Evolutionary conservation across 2,797 vertebrate species (phyloP).

Genomic region (Miichthys miiuy): DNA sequence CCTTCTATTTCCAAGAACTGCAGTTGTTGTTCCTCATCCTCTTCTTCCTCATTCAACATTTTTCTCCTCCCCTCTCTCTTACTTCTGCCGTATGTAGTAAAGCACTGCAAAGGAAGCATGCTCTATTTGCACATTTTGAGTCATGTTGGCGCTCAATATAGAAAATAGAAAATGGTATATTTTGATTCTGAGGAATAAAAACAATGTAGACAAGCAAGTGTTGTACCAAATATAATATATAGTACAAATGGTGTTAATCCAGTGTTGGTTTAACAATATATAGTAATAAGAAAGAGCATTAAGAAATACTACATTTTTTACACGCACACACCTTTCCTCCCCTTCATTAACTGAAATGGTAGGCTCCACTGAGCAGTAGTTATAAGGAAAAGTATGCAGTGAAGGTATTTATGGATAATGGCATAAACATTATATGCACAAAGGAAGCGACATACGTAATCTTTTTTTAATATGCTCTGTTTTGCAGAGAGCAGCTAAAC

Average conservation of each 20-base stretch:
- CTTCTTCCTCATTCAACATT: constrained; percentile 24
- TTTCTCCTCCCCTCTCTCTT: constrained; percentile 9
- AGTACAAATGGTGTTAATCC: constrained; percentile 41
- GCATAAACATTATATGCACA: constrained; percentile 22
- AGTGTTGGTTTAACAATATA: constrained; percentile 31
- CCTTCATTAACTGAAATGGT: constrained; percentile 5
- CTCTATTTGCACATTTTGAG: not conserved
- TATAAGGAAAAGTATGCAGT: constrained; percentile 14
- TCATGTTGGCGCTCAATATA: not conserved
- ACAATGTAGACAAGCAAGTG: constrained; percentile 4
- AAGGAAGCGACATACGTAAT: constrained; percentile 23
- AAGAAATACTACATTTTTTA: constrained; percentile 1
- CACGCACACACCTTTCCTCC: constrained; percentile 7
- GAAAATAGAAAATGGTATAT: not conserved
- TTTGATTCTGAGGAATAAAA: constrained; percentile 35
- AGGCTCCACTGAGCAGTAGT: constrained; percentile 13
- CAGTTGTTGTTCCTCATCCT: constrained; percentile 34
- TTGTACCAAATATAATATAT: constrained; percentile 60
- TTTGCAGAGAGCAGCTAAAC: constrained; percentile 40
- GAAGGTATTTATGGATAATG: constrained; percentile 38
- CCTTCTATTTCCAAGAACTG: constrained; percentile 66
- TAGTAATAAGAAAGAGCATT: constrained; percentile 46
- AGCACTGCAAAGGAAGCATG: constrained; percentile 22
- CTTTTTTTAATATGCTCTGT: constrained; percentile 33
- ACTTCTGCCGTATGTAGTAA: constrained; percentile 30